Evolutionary conservation across 2,888 invertebrate genomes (phyloP).

Genomic region (Megalurothrips usitatus): DNA sequence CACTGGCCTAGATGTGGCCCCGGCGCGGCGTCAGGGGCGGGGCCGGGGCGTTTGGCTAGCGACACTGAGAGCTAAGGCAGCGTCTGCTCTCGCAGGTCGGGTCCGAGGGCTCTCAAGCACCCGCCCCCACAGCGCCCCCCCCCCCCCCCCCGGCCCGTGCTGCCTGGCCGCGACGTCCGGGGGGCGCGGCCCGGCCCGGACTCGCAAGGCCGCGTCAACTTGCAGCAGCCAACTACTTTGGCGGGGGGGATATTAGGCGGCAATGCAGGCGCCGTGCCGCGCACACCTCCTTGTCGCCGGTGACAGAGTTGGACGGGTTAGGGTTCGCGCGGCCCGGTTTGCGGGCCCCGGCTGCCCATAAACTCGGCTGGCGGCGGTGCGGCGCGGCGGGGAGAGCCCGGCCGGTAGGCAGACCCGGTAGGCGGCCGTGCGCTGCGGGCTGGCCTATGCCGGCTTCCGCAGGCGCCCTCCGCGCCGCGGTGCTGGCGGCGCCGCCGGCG

Average conservation of each 20-base stretch:
- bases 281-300: neutral
- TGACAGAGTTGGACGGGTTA: too few relatives aligned
- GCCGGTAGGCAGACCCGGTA: neutral
- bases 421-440: neutral
- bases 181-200: neutral
- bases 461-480: neutral
- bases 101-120: neutral
- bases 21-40: neutral
- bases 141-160: too few relatives aligned
- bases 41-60: neutral
- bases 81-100: neutral
- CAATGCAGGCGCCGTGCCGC: neutral
- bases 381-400: neutral
- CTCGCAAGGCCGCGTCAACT: neutral
- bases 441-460: neutral
- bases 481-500: too few relatives aligned
- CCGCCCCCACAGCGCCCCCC: too few relatives aligned
- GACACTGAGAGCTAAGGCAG: neutral
- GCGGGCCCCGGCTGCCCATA: too few relatives aligned
- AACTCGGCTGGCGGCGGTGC: too few relatives aligned
- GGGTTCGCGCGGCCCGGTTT: too few relatives aligned
- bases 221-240: neutral
- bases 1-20: slow-evolving; percentile 9
- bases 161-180: neutral
- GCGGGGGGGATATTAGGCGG: neutral